These are phyloP conservation scores for Marcusenius ussheri DNA, from an alignment of 2,113 vertebrate genomes.

Conservation along the genomic window DNA sequence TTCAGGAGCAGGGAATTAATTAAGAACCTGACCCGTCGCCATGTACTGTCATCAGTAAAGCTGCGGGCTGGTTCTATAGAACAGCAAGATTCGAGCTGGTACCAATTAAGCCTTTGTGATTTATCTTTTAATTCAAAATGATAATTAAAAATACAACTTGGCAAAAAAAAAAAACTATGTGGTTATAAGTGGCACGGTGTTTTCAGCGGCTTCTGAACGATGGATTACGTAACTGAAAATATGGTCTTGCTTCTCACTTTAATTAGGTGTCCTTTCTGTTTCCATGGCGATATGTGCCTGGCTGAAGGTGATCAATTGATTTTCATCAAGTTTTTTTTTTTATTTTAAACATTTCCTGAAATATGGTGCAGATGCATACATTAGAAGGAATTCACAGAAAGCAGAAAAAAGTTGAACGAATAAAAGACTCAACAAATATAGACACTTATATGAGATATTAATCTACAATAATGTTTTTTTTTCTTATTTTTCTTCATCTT, in stretches of 20 bases:
- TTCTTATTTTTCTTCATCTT: background rate
- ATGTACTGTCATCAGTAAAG: background rate
- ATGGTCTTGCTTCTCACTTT: background rate
- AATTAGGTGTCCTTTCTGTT: slow-evolving; percentile 5
- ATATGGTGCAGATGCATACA: background rate
- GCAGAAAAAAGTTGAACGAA: background rate
- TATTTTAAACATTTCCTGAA: background rate
- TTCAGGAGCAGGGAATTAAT: background rate
- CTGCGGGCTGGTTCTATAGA: background rate
- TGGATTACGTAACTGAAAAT: background rate
- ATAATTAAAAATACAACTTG: background rate
- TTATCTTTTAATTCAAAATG: slow-evolving; percentile 7
- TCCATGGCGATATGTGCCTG: background rate
- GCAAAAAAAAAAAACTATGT: background rate
- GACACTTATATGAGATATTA: background rate
- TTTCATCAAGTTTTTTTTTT: background rate
- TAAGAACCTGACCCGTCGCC: background rate
- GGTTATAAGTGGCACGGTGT: background rate
- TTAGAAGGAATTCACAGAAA: background rate
- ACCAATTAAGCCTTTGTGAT: slow-evolving; percentile 1
- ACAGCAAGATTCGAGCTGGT: background rate
- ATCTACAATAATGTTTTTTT: background rate
- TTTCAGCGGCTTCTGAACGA: background rate
- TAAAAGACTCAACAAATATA: background rate
- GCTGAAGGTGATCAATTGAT: background rate